Base-by-base conservation (phyloP, 1,140 invertebrate species). In the Lordiphosa stackelbergi region DNA sequence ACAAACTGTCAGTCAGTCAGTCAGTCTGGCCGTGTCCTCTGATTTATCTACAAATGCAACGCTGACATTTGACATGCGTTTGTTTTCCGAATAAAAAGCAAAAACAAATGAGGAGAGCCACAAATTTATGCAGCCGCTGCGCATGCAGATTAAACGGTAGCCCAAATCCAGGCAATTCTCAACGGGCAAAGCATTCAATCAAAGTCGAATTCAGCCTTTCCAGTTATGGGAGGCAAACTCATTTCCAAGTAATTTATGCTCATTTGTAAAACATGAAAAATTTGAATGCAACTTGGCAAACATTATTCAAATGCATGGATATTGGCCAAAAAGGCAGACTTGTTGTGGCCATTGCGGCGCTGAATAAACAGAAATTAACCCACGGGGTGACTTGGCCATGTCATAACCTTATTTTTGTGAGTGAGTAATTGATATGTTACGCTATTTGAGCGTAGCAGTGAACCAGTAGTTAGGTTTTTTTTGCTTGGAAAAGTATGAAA, bases 191-290 rank as follows among this genome's bases (percentile, higher is more conserved):
- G 68, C 75, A 70, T 81, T 81, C 75, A 81, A 81, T 81, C 75
- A 81, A 81, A 83, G 77, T 75, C 65, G 65, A 31, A 13, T 31
- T 52, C 42, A 54, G 37, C 49, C 58, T 64, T 54, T 49, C 57
- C 70, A 38, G 58, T 71, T 68, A 64, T 64, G 59, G 73, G 74
- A 31, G 28, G 28, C 72, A 79, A 58, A 63, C 64, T 69, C 79
- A 56, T 77, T 64, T 64, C 54, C 73, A 60, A 31, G 73, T 81
- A 79, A 79, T 81, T 75, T 75, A 71, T 81, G 75, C 75, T 79
- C 75, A 79, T 79, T 79, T 79, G 75, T 79, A 64, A 31, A 71
- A 77, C 75, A 81, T 79, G 75, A 81, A 81, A 83, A 79, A 79
- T 79, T 79, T 79, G 77, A 79, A 60, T 79, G 66, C 52, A 57